Conservation (phyloP, 2,113 vertebrate genomes). For the Halichoeres trimaculatus region DNA sequence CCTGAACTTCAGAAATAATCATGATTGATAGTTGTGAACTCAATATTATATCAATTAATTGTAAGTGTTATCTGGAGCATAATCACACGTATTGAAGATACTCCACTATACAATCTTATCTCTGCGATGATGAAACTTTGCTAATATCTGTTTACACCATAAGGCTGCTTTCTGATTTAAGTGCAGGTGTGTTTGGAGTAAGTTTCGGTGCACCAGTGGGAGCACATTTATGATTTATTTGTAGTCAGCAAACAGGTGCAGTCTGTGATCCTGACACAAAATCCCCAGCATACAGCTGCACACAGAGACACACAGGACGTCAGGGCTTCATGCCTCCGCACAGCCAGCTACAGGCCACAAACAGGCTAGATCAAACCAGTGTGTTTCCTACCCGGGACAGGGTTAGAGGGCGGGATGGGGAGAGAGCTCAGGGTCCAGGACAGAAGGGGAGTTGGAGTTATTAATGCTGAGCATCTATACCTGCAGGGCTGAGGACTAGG, state of each 20-base stretch:
- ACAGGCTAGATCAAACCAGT: not conserved
- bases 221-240: not conserved
- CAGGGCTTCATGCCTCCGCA: conserved; percentile 46
- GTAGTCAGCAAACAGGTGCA: not conserved
- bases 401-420: conserved; percentile 57
- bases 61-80: too few relatives aligned
- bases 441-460: conserved; percentile 64
- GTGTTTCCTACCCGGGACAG: conserved; percentile 73
- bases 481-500: conserved; percentile 96
- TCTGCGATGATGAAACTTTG: too few relatives aligned
- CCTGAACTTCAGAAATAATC: too few relatives aligned
- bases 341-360: conserved; percentile 28
- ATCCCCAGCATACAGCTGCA: conserved; percentile 23
- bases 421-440: conserved; percentile 67
- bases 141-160: not conserved
- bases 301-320: conserved; percentile 40
- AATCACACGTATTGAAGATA: too few relatives aligned
- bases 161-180: not conserved
- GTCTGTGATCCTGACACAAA: conserved; percentile 6
- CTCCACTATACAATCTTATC: too few relatives aligned
- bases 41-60: too few relatives aligned
- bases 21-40: too few relatives aligned
- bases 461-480: conserved; percentile 84
- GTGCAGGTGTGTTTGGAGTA: not conserved
- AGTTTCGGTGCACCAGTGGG: conserved; percentile 2